Conservation (phyloP, 2,797 vertebrate genomes). For the Pseudotriccus pelzelni region DNA sequence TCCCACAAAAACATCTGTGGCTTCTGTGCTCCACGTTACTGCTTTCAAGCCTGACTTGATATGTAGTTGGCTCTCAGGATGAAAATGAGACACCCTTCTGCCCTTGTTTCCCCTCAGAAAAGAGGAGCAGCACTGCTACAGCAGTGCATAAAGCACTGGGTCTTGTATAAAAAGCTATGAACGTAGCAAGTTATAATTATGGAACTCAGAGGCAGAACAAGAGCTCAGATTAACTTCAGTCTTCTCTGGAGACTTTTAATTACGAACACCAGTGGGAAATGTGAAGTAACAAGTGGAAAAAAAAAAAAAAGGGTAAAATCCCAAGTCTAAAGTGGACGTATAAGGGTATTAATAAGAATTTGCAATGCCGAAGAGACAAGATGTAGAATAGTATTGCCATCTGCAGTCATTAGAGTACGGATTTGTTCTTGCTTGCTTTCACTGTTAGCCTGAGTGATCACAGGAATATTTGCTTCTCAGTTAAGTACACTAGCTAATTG, state of each 20-base stretch:
- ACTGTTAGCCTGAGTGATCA: conserved; percentile 56
- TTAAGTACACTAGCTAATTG: conserved; percentile 70
- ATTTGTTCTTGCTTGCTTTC: conserved; percentile 40
- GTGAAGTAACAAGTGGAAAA: not conserved
- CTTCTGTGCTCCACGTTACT: not conserved
- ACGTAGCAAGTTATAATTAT: conserved; percentile 13
- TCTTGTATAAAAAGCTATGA: not conserved
- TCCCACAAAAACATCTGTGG: not conserved
- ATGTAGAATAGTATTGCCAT: conserved; percentile 48
- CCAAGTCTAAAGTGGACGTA: conserved; percentile 6
- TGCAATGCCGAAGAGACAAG: conserved; percentile 23
- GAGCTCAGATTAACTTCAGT: conserved; percentile 31
- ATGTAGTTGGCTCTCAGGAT: not conserved
- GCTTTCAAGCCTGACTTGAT: conserved; percentile 5
- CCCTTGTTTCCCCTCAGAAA: not conserved
- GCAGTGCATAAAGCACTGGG: not conserved
- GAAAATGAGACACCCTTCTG: not conserved
- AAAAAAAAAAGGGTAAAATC: not conserved
- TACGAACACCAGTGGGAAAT: conserved; percentile 20
- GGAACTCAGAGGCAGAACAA: conserved; percentile 39
- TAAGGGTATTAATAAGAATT: conserved; percentile 34
- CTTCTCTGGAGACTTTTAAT: conserved; percentile 41
- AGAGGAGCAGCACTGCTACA: not conserved
- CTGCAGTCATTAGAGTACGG: conserved; percentile 41
- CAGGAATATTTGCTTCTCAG: conserved; percentile 58